phyloP scores from a whole-genome alignment of 1,140 invertebrate species.

The Planococcus citri region DNA sequence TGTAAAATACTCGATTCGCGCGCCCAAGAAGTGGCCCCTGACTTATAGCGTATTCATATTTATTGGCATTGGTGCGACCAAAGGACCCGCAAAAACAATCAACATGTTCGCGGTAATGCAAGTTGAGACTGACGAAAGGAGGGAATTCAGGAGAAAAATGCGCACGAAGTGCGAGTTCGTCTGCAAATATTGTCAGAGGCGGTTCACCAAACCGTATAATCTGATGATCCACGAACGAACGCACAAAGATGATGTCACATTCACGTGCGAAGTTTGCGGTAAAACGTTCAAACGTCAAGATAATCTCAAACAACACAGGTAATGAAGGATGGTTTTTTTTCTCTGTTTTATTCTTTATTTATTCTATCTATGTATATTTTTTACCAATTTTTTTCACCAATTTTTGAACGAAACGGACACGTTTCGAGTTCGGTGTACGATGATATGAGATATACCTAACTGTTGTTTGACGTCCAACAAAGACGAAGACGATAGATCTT shows the following conservation, averaged over 20 bases:
- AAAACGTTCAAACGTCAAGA: slow-evolving; percentile 97
- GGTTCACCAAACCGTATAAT: slow-evolving; percentile 99
- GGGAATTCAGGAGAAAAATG: slow-evolving; percentile 85
- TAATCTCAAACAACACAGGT: slow-evolving; percentile 91
- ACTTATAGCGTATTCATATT: background rate
- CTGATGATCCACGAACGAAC: slow-evolving; percentile 97
- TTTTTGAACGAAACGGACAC: too few species aligned
- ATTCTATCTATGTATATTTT: too few species aligned
- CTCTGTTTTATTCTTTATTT: background rate
- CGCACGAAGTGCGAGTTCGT: slow-evolving; percentile 88
- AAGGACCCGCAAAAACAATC: background rate
- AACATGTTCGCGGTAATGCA: slow-evolving; percentile 70
- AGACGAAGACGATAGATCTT: too few species aligned
- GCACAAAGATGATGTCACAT: slow-evolving; percentile 87
- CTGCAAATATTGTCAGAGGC: slow-evolving; percentile 95
- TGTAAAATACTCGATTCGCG: background rate
- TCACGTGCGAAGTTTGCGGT: slow-evolving; percentile 96
- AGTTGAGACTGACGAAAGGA: slow-evolving; percentile 79
- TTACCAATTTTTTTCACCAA: too few species aligned
- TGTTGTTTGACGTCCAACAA: too few species aligned
- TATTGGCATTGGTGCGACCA: background rate
- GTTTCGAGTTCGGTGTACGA: too few species aligned
- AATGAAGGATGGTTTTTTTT: slow-evolving; percentile 29
- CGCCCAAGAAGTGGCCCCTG: background rate
- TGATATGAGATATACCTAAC: too few species aligned